Base-by-base conservation (phyloP, 1,140 invertebrate genomes). In the Kradibia gibbosae region DNA sequence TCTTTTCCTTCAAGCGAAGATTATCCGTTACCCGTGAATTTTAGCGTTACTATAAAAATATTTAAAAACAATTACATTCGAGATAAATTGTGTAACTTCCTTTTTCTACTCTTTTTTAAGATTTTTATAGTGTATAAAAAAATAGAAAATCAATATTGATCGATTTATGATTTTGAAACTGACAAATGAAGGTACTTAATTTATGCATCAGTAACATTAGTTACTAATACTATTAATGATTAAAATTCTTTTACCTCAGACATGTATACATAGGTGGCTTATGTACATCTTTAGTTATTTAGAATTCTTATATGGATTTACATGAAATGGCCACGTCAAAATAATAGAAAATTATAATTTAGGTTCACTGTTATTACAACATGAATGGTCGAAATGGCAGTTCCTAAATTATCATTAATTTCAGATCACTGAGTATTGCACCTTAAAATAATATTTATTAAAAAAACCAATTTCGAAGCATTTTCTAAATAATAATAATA, bases 261-360 rank as follows among this genome's bases (percentile, higher is more conserved):
- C 22, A 67, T 62, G 50, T 76, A 71, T 71, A 77, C 15, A 80
- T 84, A 83, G 82, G 81, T 86, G 82, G 78, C 84, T 84, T 84
- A 84, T 87, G 50, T 84, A 78, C 77, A 71, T 78, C n/a, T 67
- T 78, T 84, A 45, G 75, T 77, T 77, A 80, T 80, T 82, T 82
- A 67, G 82, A 83, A 34, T 62, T 84, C 62, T 50, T 62, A 85
- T 83, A 88, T 88, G 87, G 87, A 88, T 88, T 88, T 88, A 88
- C 87, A 87, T 83, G 82, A 85, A 84, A 84, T 67, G 74, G 83
- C 82, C 20, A 48, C 42, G 25, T 67, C 42, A 25, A 79, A 82
- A 82, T 36, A 36, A 42, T 22, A 17, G 28, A 75, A 15, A 65
- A 31, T 70, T 22, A 31, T 65, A 36, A 48, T 36, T 65, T 65